These are phyloP conservation scores for Calameuta filiformis DNA, from an alignment of 2,888 invertebrate genomes.

Conservation along the genomic window DNA sequence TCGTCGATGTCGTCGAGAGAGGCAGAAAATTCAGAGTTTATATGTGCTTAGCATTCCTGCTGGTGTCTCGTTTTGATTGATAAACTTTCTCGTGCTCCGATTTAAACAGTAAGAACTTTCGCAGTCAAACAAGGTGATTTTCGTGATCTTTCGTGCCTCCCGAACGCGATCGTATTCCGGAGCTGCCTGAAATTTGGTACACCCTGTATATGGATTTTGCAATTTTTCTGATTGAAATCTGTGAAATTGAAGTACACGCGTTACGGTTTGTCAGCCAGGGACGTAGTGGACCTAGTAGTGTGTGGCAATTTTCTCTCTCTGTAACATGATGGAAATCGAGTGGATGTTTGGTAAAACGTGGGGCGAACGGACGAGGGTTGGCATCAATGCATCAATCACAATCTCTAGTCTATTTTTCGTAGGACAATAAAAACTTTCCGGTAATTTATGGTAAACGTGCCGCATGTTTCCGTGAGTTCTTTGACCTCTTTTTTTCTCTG, in stretches of 20 bases:
- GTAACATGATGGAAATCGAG: conserved; percentile 1
- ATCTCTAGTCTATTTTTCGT: conserved; percentile 4
- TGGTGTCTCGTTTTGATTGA: no score
- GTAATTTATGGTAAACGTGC: conserved; percentile 11
- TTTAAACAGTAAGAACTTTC: no score
- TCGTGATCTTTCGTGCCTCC: no score
- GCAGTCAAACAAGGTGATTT: no score
- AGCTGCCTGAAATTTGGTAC: no score
- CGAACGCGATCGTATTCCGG: no score
- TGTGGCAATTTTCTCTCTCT: not conserved
- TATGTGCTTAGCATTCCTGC: no score
- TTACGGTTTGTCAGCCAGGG: conserved; percentile 1
- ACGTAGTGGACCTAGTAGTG: not conserved
- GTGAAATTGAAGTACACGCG: not conserved
- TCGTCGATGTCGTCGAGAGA: no score
- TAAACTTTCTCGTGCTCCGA: no score
- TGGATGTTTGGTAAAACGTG: conserved; percentile 1
- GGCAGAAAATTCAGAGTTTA: no score
- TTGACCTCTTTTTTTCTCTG: not conserved
- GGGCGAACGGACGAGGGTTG: not conserved
- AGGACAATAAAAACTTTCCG: conserved; percentile 5
- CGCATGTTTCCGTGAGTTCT: conserved; percentile 2
- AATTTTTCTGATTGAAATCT: not conserved
- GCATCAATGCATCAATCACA: conserved; percentile 9
- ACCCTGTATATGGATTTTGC: no score